Evolutionary conservation across 2,797 vertebrate species (phyloP).

Genomic region (Oreonectes daqikongensis): DNA sequence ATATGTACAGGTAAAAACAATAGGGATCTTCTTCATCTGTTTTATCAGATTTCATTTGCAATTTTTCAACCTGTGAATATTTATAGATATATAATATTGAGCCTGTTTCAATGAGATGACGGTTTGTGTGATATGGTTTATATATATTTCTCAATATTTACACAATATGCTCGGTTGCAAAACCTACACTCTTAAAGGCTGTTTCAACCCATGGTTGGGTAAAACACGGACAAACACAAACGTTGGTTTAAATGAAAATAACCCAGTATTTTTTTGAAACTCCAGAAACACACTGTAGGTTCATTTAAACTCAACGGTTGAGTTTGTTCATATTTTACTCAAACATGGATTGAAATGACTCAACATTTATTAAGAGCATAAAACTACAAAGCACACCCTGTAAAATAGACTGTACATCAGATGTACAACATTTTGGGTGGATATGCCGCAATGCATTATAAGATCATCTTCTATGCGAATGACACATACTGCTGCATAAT

Average conservation of each 20-base stretch:
- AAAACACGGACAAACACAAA: no score
- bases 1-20: constrained; percentile 38
- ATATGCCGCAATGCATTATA: no score
- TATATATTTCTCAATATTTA: background rate
- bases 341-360: background rate
- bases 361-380: background rate
- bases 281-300: no score
- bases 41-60: constrained; percentile 18
- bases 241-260: no score
- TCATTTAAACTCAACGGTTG: no score
- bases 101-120: background rate
- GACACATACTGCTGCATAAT: no score
- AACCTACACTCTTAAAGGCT: background rate
- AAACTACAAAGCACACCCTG: background rate
- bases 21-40: background rate
- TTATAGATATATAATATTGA: background rate
- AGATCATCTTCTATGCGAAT: no score
- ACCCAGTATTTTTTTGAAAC: no score
- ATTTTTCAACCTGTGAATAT: constrained; percentile 11
- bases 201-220: no score
- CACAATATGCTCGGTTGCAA: background rate
- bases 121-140: no score
- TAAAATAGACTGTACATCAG: background rate
- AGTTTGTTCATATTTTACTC: no score
- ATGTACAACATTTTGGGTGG: no score